These are phyloP conservation scores for Drosophila vallismaia DNA, from an alignment of 2,888 invertebrate genomes.

Conservation along the genomic window DNA sequence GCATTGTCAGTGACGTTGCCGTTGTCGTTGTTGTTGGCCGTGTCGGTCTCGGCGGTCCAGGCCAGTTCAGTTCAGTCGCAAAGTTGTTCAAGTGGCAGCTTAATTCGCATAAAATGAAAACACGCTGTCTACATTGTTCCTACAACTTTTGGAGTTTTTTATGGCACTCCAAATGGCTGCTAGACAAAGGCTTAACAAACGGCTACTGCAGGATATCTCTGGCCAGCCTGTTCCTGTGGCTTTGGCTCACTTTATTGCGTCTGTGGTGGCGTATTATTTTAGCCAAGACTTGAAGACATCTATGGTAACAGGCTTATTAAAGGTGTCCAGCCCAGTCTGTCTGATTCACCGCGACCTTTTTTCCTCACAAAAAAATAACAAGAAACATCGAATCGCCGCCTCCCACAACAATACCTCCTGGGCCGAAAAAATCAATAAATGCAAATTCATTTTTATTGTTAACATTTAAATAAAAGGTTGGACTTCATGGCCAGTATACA, in stretches of 20 bases:
- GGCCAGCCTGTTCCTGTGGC: constrained; percentile 39
- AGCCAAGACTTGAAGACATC: constrained; percentile 31
- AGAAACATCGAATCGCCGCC: constrained; percentile 9
- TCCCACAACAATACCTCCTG: constrained; percentile 6
- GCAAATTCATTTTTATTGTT: constrained; percentile 59
- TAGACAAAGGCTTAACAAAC: constrained; percentile 74
- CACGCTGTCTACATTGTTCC: constrained; percentile 83
- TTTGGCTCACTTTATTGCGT: constrained; percentile 14
- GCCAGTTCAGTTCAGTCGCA: constrained; percentile 60
- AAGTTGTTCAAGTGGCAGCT: constrained; percentile 82
- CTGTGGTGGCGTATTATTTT: constrained; percentile 23
- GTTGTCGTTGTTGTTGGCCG: constrained; percentile 41
- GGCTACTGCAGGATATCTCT: constrained; percentile 53
- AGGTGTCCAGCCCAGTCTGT: constrained; percentile 1
- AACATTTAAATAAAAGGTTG: constrained; percentile 59
- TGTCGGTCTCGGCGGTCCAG: constrained; percentile 54
- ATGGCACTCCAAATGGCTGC: constrained; percentile 80
- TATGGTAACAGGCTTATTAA: constrained; percentile 36
- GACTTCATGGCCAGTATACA: constrained; percentile 46
- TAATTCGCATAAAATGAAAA: constrained; percentile 84
- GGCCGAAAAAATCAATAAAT: constrained; percentile 51
- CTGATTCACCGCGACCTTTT: constrained; percentile 20
- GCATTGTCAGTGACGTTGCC: constrained; percentile 45
- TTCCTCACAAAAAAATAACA: constrained; percentile 3
- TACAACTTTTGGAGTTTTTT: constrained; percentile 82